phyloP scores from a whole-genome alignment of 2,797 vertebrate species.

The Staurois parvus region DNA sequence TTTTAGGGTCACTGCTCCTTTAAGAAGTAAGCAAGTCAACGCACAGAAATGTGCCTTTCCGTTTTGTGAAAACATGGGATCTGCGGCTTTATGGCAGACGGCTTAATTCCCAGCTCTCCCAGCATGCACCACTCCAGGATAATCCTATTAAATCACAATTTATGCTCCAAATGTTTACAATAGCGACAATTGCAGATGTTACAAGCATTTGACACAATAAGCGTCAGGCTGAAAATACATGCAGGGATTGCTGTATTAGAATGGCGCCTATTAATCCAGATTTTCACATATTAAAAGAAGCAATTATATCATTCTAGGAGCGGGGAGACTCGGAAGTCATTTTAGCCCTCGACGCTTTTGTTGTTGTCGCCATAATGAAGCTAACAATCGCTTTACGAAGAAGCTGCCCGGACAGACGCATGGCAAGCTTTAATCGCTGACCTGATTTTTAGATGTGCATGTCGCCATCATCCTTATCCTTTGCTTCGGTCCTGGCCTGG shows the following conservation, averaged over 20 bases:
- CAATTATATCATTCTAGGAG: background rate
- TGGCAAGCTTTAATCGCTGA: too few species aligned
- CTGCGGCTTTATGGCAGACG: background rate
- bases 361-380: background rate
- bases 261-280: background rate
- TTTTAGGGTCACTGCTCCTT: too few species aligned
- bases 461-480: too few species aligned
- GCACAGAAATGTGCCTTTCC: background rate
- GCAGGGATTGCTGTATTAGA: background rate
- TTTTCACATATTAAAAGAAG: background rate
- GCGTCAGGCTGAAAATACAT: background rate
- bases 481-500: too few species aligned
- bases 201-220: background rate
- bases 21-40: background rate
- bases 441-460: too few species aligned
- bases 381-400: too few species aligned
- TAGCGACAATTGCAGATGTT: conserved; percentile 1
- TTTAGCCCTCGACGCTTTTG: background rate
- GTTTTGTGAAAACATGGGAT: background rate
- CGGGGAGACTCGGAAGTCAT: background rate
- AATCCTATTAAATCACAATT: conserved; percentile 2
- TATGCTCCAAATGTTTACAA: conserved; percentile 1
- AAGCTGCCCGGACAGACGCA: too few species aligned
- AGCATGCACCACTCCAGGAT: background rate
- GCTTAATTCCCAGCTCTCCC: background rate